phyloP scores from a whole-genome alignment of 2,888 invertebrate genomes.

The Noctua fimbriata region DNA sequence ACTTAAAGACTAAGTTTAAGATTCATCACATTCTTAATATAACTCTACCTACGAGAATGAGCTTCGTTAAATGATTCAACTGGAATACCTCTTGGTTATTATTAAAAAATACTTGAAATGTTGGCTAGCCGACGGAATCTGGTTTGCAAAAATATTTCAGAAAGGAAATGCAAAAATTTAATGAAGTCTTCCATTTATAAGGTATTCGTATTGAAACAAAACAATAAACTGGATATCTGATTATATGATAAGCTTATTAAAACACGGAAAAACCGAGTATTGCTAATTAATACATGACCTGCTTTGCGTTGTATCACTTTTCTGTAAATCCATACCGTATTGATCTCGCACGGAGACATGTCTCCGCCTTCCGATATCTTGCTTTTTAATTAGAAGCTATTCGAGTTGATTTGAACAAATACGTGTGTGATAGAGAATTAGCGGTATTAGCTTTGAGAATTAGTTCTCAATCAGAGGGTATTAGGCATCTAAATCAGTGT shows the following conservation, averaged over 20 bases:
- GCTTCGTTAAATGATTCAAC: not conserved
- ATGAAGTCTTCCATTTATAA: not conserved
- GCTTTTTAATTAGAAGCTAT: slow-evolving; percentile 30
- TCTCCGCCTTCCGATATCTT: slow-evolving; percentile 1
- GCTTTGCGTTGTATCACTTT: not conserved
- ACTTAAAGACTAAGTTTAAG: not conserved
- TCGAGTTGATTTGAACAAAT: slow-evolving; percentile 16
- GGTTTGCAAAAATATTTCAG: slow-evolving; percentile 5
- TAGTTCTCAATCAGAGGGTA: slow-evolving; percentile 6
- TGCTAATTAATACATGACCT: not conserved
- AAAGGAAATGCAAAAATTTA: not conserved
- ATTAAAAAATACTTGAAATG: not conserved
- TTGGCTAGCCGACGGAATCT: slow-evolving; percentile 24
- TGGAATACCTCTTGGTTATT: slow-evolving; percentile 3
- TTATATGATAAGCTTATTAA: not conserved
- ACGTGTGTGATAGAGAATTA: slow-evolving; percentile 16
- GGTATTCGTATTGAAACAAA: not conserved
- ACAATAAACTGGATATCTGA: not conserved
- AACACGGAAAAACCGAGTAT: not conserved
- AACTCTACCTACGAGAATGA: not conserved
- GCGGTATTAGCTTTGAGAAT: slow-evolving; percentile 13
- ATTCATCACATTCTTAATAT: not conserved
- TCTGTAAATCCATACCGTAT: not conserved
- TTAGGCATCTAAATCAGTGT: too few species aligned
- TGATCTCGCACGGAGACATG: not conserved